A percentile compares a stretch with the other conserved stretches of the same genome.
Evolutionary conservation across 2,113 vertebrate genomes (phyloP).

Genomic region (Terrapene triunguis): DNA sequence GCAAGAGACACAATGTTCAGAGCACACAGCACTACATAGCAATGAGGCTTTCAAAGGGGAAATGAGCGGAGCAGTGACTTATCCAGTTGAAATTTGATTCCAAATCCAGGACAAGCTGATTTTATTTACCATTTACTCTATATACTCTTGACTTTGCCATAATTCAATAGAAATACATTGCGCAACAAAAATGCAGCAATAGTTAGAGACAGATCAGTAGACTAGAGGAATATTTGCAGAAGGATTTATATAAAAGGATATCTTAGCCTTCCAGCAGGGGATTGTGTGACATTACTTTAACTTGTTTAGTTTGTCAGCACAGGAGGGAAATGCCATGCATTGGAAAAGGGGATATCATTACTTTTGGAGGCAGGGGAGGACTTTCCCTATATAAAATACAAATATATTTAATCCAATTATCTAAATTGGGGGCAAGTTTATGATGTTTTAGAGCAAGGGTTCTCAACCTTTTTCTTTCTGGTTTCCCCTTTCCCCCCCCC

Average conservation of each 20-base stretch:
- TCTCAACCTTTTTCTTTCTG: background rate
- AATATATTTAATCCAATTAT: background rate
- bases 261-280: background rate
- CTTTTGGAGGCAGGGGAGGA: background rate
- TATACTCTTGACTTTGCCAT: background rate
- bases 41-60: background rate
- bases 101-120: background rate
- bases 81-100: background rate
- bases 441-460: background rate
- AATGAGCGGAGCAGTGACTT: background rate
- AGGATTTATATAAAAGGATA: background rate
- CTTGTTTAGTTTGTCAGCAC: accelerated
- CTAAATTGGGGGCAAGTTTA: accelerated
- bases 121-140: background rate
- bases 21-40: background rate
- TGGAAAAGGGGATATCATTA: background rate
- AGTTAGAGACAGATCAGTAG: background rate
- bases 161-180: background rate
- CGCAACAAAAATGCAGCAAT: background rate
- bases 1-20: background rate
- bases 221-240: background rate
- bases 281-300: background rate
- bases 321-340: background rate
- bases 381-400: background rate
- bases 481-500: too few species aligned